These are phyloP conservation scores for Itoplectis maculator DNA, from an alignment of 2,888 invertebrate genomes.

Conservation along the genomic window DNA sequence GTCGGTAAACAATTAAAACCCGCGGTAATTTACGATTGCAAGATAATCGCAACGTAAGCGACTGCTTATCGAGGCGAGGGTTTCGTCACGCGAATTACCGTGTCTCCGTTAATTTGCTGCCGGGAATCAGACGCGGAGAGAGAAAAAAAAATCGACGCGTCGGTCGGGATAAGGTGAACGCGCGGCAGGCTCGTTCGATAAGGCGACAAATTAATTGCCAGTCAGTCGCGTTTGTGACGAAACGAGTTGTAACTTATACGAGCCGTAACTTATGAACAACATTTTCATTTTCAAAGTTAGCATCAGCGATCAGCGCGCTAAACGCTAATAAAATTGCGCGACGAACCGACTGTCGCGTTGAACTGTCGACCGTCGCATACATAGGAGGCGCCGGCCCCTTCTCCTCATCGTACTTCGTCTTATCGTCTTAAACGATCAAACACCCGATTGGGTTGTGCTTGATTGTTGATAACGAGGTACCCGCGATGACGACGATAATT, in stretches of 20 bases:
- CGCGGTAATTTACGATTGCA: constrained; percentile 1
- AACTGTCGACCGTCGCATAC: background rate
- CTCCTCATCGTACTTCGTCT: background rate
- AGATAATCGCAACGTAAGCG: background rate
- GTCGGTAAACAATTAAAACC: background rate
- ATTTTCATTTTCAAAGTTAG: constrained; percentile 37
- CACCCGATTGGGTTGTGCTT: constrained; percentile 33
- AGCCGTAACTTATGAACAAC: constrained; percentile 3
- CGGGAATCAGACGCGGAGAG: too few relatives aligned
- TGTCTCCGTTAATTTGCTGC: too few relatives aligned
- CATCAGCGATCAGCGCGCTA: constrained; percentile 7
- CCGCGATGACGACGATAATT: constrained; percentile 16
- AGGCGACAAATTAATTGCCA: constrained; percentile 17
- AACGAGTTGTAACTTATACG: constrained; percentile 4
- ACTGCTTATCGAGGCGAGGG: constrained; percentile 18
- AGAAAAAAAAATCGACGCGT: background rate
- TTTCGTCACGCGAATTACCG: constrained; percentile 60
- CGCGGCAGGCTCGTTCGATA: constrained; percentile 17
- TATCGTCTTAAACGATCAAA: constrained; percentile 36
- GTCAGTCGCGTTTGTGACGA: background rate
- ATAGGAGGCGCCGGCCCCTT: constrained; percentile 11
- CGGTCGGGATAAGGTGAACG: constrained; percentile 14
- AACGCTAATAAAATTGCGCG: too few relatives aligned
- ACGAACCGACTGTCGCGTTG: background rate
- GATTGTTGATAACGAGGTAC: constrained; percentile 48